phyloP scores from a whole-genome alignment of 2,888 invertebrate species.

The Thera obeliscata region DNA sequence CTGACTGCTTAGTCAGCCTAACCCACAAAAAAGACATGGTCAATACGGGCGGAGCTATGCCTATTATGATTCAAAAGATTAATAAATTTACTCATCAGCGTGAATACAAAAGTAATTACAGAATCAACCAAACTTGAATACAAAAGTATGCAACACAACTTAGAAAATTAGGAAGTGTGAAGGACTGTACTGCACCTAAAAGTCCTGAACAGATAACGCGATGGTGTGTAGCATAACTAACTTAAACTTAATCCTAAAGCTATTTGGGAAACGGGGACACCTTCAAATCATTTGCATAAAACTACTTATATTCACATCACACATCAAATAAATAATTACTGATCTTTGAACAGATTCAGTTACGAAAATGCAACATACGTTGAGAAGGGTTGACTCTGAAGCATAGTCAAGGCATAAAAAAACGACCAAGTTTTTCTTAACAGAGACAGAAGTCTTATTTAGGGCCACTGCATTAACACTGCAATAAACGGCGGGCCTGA shows the following conservation, averaged over 20 bases:
- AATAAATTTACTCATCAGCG: too few species aligned
- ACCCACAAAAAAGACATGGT: too few species aligned
- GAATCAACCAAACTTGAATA: too few species aligned
- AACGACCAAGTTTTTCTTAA: background rate
- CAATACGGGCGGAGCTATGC: too few species aligned
- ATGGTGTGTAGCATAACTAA: background rate
- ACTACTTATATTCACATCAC: constrained; percentile 8
- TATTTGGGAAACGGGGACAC: background rate
- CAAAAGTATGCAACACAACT: too few species aligned
- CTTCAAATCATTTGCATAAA: background rate
- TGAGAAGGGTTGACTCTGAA: background rate
- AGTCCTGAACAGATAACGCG: background rate
- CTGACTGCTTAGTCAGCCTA: too few species aligned
- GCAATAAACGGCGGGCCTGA: too few species aligned
- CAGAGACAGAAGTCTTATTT: background rate
- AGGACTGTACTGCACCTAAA: too few species aligned
- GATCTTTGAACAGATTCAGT: constrained; percentile 5
- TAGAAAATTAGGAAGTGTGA: too few species aligned
- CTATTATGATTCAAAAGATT: too few species aligned
- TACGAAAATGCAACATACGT: constrained; percentile 1
- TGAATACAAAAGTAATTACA: too few species aligned
- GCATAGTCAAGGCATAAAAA: background rate
- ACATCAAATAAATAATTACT: constrained; percentile 23
- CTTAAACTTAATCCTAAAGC: background rate
- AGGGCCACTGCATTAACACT: too few species aligned